Percentiles rank a stretch among this genome's conserved stretches.
phyloP scores from a whole-genome alignment of 2,888 invertebrate genomes.

The Itoplectis maculator region DNA sequence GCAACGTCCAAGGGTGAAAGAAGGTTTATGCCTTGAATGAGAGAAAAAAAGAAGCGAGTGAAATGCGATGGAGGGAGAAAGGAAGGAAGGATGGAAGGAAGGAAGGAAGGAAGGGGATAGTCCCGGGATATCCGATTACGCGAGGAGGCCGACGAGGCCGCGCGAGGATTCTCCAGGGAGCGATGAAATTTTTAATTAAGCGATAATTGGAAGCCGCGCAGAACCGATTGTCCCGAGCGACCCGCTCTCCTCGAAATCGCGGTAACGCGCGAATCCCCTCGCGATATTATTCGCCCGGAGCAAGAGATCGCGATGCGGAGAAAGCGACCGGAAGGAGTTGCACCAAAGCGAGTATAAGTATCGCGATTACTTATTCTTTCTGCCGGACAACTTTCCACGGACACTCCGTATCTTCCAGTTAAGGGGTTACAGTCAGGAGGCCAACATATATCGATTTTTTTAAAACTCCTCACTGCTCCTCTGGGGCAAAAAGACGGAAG shows the following conservation, averaged over 20 bases:
- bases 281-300: conserved; percentile 40
- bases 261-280: conserved; percentile 22
- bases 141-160: conserved; percentile 33
- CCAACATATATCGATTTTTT: no score
- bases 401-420: no score
- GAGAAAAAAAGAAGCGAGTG: conserved; percentile 16
- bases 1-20: background rate
- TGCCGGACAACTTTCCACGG: conserved; percentile 14
- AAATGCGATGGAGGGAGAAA: conserved; percentile 31
- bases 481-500: background rate
- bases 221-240: conserved; percentile 40
- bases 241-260: conserved; percentile 23
- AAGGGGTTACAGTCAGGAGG: no score
- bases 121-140: conserved; percentile 44
- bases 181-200: conserved; percentile 66
- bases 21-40: background rate
- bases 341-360: conserved; percentile 26
- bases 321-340: conserved; percentile 24
- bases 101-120: conserved; percentile 40
- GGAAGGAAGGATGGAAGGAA: conserved; percentile 26
- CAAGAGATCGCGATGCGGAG: conserved; percentile 10
- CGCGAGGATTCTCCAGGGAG: conserved; percentile 41
- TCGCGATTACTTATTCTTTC: conserved; percentile 49
- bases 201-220: conserved; percentile 59
- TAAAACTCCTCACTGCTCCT: conserved; percentile 10